These are phyloP conservation scores for Leptopilina clavipes DNA, from an alignment of 1,140 invertebrate genomes.

Conservation along the genomic window DNA sequence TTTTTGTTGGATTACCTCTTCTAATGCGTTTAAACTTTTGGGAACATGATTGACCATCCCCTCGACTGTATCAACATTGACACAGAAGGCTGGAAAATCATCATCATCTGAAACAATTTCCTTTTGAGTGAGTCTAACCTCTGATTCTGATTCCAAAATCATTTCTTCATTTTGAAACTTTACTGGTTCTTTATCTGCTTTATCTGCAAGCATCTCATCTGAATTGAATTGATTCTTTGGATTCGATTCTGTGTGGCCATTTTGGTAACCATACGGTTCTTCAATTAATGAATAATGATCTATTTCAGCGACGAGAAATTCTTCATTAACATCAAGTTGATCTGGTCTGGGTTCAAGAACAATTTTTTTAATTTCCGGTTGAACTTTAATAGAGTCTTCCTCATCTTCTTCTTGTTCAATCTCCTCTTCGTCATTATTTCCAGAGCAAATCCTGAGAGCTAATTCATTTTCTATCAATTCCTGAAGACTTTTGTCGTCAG, in stretches of 20 bases:
- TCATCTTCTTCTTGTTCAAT: conserved; percentile 44
- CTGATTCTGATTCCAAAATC: background rate
- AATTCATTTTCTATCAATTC: conserved; percentile 72
- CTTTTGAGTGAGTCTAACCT: background rate
- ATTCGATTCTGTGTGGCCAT: conserved; percentile 54
- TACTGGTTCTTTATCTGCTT: background rate
- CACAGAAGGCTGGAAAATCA: background rate
- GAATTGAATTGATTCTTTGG: conserved; percentile 27
- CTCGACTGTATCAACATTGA: background rate
- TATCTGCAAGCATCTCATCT: conserved; percentile 24
- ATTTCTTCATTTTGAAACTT: background rate
- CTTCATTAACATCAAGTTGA: conserved; percentile 55
- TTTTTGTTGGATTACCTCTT: background rate
- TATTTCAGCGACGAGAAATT: conserved; percentile 66
- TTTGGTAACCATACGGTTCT: conserved; percentile 62
- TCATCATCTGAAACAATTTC: background rate
- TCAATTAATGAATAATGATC: conserved; percentile 60
- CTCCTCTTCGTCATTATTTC: conserved; percentile 3
- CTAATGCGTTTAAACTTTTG: background rate
- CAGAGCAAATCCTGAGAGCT: conserved; percentile 66
- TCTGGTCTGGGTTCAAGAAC: conserved; percentile 55
- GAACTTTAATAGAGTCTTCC: background rate
- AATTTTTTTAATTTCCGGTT: conserved; percentile 59
- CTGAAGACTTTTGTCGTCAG: conserved; percentile 70
- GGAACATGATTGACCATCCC: background rate